phyloP scores from a whole-genome alignment of 2,113 vertebrate genomes.

The Cyprinus carpio region DNA sequence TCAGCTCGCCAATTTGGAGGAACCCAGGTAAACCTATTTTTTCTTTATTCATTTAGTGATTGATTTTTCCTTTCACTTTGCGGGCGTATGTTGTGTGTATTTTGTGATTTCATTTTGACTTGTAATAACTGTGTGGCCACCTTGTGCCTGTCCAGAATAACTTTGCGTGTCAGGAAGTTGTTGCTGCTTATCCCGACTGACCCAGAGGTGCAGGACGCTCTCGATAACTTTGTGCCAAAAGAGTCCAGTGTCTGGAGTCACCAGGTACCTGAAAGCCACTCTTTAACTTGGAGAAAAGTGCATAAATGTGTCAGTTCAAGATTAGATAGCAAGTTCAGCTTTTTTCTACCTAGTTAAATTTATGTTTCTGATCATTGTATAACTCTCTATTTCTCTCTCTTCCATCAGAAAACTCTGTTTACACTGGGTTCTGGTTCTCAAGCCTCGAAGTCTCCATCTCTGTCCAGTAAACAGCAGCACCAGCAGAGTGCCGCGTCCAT shows the following conservation, averaged over 20 bases:
- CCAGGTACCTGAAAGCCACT: constrained; percentile 67
- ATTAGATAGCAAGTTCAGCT: too few species aligned
- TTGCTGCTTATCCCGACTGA: constrained; percentile 96
- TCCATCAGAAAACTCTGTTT: constrained; percentile 88
- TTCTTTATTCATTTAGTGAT: background rate
- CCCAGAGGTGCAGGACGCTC: constrained; percentile 96
- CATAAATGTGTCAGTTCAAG: background rate
- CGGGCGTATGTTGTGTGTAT: background rate
- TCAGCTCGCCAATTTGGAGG: constrained; percentile 95
- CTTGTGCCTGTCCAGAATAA: constrained; percentile 80
- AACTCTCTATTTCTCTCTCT: background rate
- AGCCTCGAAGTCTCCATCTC: constrained; percentile 94
- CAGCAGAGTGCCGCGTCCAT: constrained; percentile 95
- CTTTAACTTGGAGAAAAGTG: background rate
- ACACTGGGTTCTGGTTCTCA: constrained; percentile 84
- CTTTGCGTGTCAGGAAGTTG: constrained; percentile 91
- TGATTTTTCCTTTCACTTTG: background rate
- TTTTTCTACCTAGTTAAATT: background rate
- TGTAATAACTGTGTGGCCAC: background rate
- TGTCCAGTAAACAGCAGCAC: constrained; percentile 94
- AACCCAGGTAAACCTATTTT: constrained; percentile 81
- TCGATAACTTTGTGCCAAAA: constrained; percentile 88
- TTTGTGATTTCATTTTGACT: constrained; percentile 11
- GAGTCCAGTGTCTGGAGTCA: constrained; percentile 84
- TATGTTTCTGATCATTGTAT: background rate